Conservation (phyloP, 2,113 vertebrate genomes). For the Smithornis capensis region DNA sequence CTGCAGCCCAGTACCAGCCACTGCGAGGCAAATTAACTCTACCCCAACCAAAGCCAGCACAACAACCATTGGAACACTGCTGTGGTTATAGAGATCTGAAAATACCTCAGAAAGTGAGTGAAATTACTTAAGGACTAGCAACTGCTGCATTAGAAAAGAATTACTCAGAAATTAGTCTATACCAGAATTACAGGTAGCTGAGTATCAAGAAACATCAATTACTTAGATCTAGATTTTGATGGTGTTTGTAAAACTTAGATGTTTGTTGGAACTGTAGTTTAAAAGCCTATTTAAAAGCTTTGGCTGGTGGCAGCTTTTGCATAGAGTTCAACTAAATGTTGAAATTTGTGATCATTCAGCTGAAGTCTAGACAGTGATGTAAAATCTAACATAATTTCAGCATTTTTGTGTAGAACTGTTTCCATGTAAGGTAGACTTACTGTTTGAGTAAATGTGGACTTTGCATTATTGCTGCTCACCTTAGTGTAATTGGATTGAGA, state of each 20-base stretch:
- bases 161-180: neutral
- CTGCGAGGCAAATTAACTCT: neutral
- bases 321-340: neutral
- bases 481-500: neutral
- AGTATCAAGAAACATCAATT: neutral
- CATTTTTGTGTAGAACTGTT: neutral
- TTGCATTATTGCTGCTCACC: neutral
- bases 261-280: neutral
- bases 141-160: neutral
- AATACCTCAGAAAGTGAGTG: neutral
- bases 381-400: neutral
- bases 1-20: no score
- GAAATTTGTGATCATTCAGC: neutral
- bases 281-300: neutral
- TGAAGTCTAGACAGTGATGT: neutral
- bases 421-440: neutral
- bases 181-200: neutral
- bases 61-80: neutral
- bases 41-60: neutral
- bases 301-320: neutral
- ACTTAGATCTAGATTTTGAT: neutral
- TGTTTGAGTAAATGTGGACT: neutral
- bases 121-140: neutral
- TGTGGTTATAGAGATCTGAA: neutral
- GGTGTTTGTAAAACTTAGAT: neutral